phyloP scores from a whole-genome alignment of 2,113 vertebrate genomes.

The Benitochromis conjunctus region DNA sequence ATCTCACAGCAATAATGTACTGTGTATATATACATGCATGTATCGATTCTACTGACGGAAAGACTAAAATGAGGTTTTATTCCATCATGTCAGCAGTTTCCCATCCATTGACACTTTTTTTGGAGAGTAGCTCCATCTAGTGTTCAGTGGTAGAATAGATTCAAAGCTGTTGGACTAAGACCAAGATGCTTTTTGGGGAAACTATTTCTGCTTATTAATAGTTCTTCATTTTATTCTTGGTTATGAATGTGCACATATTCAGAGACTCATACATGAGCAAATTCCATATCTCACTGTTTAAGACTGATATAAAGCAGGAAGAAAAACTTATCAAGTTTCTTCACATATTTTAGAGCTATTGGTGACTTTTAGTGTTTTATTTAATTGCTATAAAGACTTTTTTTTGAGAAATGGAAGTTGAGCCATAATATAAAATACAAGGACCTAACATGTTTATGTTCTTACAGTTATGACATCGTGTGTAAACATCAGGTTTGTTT shows the following conservation, averaged over 20 bases:
- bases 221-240: neutral
- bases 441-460: conserved; percentile 25
- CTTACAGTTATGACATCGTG: conserved; percentile 10
- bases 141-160: conserved; percentile 3
- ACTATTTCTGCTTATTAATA: neutral
- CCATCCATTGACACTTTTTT: neutral
- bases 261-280: neutral
- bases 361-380: neutral
- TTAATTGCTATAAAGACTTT: neutral
- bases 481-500: neutral
- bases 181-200: neutral
- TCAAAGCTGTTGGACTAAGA: neutral
- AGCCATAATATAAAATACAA: conserved; percentile 45
- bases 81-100: neutral
- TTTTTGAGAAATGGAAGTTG: conserved; percentile 13
- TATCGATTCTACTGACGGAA: neutral
- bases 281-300: neutral
- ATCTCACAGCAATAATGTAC: conserved; percentile 10
- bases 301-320: neutral
- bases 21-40: neutral
- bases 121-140: conserved; percentile 34
- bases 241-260: neutral
- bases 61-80: neutral
- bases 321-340: neutral
- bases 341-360: neutral